Conservation (phyloP, 2,113 vertebrate genomes). For the Morone chrysops region DNA sequence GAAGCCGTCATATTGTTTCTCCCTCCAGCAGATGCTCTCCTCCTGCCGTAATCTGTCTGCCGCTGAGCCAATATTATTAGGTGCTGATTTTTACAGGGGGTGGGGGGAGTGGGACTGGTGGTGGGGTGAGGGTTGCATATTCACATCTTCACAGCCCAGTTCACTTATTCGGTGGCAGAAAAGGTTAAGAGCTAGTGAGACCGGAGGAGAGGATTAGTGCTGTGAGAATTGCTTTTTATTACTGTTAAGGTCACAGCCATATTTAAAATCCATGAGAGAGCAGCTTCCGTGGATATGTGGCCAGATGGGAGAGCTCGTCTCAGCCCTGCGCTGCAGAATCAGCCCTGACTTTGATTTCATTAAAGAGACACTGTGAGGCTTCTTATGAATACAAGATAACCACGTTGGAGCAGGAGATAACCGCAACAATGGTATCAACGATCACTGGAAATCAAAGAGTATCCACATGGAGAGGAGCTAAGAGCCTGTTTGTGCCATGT, state of each 20-base stretch:
- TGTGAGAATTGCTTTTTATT: conserved; percentile 80
- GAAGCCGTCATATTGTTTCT: conserved; percentile 75
- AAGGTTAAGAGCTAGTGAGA: conserved; percentile 79
- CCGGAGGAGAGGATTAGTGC: conserved; percentile 75
- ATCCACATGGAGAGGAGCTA: conserved; percentile 46
- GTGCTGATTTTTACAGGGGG: conserved; percentile 47
- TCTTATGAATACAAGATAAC: conserved; percentile 58
- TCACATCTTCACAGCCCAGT: conserved; percentile 65
- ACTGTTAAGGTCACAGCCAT: conserved; percentile 79
- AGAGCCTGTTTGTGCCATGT: conserved; percentile 69
- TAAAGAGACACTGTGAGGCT: conserved; percentile 63
- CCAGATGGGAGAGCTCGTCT: conserved; percentile 64
- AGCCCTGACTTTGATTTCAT: conserved; percentile 69
- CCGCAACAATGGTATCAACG: conserved; percentile 56
- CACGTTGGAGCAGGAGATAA: conserved; percentile 41
- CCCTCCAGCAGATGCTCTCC: conserved; percentile 78
- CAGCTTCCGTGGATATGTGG: conserved; percentile 42
- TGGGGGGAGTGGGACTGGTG: neutral
- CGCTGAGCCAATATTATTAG: conserved; percentile 77
- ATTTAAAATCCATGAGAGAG: conserved; percentile 78
- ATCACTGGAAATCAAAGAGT: conserved; percentile 64
- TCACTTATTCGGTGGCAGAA: conserved; percentile 65
- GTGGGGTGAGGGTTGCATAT: conserved; percentile 21
- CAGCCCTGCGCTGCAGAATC: conserved; percentile 45
- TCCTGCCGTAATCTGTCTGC: conserved; percentile 74